Conservation (phyloP, 2,888 invertebrate genomes). For the Ormyrus thymus region DNA sequence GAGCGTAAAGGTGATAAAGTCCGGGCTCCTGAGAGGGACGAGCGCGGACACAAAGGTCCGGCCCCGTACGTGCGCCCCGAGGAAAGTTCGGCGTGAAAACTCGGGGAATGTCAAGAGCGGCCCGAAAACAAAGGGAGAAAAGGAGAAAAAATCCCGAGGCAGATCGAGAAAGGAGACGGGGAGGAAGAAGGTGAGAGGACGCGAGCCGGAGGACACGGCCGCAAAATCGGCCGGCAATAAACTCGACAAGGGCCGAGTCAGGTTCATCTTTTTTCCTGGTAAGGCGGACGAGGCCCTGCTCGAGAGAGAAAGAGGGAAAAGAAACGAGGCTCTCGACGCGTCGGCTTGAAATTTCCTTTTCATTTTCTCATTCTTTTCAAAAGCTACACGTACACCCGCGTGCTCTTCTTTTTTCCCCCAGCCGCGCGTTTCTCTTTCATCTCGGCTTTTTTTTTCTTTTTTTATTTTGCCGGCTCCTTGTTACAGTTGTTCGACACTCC, state of each 20-base stretch:
- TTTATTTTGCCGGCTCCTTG: not conserved
- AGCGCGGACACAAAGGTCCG: not conserved
- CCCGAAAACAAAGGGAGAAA: not conserved
- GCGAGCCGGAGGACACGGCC: slow-evolving; percentile 46
- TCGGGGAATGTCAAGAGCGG: slow-evolving; percentile 32
- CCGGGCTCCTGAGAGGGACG: not conserved
- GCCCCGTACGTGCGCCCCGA: not conserved
- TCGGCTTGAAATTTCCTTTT: slow-evolving; percentile 34
- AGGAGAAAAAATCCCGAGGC: slow-evolving; percentile 10
- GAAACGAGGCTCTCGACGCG: slow-evolving; percentile 26
- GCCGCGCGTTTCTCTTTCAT: too few species aligned
- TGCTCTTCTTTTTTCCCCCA: not conserved
- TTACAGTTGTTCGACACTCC: not conserved
- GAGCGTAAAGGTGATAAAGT: slow-evolving; percentile 46
- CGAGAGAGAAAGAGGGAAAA: not conserved
- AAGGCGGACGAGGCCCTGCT: slow-evolving; percentile 10
- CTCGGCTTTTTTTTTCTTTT: not conserved
- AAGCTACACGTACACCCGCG: not conserved
- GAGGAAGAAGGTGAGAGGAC: slow-evolving; percentile 4
- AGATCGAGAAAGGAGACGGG: slow-evolving; percentile 1
- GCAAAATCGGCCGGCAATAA: slow-evolving; percentile 58
- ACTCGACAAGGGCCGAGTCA: slow-evolving; percentile 51
- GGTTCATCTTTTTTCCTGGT: slow-evolving; percentile 55
- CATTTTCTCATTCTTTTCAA: slow-evolving; percentile 37
- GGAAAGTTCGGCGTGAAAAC: slow-evolving; percentile 36